phyloP scores from a whole-genome alignment of 2,888 invertebrate species.

The Arctia plantaginis region DNA sequence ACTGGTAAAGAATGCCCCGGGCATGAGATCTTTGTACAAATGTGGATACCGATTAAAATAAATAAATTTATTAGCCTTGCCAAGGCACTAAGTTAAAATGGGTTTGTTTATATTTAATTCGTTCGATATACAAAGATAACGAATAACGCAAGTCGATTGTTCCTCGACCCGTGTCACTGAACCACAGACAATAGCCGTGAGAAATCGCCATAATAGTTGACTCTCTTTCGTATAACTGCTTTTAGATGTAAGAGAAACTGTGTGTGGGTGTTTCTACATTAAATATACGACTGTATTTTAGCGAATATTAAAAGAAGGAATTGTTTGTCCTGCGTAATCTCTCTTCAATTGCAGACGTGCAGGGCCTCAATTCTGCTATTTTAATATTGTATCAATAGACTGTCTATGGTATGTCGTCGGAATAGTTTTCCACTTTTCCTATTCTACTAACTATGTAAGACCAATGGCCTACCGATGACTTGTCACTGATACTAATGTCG shows the following conservation, averaged over 20 bases:
- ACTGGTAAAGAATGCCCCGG: too few relatives aligned
- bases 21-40: too few relatives aligned
- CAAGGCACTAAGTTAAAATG: background rate
- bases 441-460: too few relatives aligned
- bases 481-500: too few relatives aligned
- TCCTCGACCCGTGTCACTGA: constrained; percentile 69
- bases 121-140: constrained; percentile 53
- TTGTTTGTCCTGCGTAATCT: background rate
- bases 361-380: too few relatives aligned
- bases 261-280: background rate
- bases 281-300: background rate
- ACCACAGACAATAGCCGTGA: constrained; percentile 63
- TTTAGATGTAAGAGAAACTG: constrained; percentile 13
- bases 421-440: too few relatives aligned
- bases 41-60: background rate
- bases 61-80: background rate
- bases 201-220: constrained; percentile 56
- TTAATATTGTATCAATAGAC: too few relatives aligned
- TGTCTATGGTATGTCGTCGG: too few relatives aligned
- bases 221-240: constrained; percentile 35
- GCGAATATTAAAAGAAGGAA: background rate
- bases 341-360: too few relatives aligned
- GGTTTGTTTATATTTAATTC: constrained; percentile 4
- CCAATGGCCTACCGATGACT: too few relatives aligned
- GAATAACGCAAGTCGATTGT: constrained; percentile 46